Evolutionary conservation across 1,140 invertebrate genomes (phyloP), one percentile per base, ranked within the genome.

Genomic region (Temnothorax curvispinosus): DNA sequence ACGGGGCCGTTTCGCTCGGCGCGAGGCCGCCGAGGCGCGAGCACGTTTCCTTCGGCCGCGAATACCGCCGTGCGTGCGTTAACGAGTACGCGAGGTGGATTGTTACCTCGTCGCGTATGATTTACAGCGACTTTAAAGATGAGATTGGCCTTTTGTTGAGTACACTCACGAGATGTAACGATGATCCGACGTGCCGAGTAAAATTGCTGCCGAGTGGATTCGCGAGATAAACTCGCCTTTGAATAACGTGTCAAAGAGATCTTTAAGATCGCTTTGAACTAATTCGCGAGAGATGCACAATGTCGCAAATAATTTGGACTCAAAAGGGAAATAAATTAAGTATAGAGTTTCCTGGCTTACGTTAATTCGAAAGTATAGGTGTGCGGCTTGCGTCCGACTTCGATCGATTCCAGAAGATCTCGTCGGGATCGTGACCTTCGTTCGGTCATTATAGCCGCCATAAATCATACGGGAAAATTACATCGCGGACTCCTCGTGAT

Each of bases 401-500:
- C 85, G 72, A 92, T 91, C 90, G 90, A 91, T 90, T 87, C 87
- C 60, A 85, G 87, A 88, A 86, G 85, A 92, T 92, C 91, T 88
- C 81, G 44, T 85, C 78, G 91, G 82, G 91, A 89, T 92, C 91
- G 72, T 87, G 91, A 92, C 91, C 91, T 92, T 92, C 81, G 87
- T 89, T 85, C 85, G 77, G 91, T 91, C 90, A 92, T 92, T 92
- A 92, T 85, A 78, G 87, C 84, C 85, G 71, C 77, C 89, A 91
- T 91, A 92, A 92, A 92, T 92, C 91, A 92, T 92, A 76, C 88
- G 86, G 89, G 54, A 81, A 91, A 92, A 92, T 92, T 92, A 91
- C 91, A 92, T 88, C 91, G 88, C 86, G 52, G 84, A 81, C 89
- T 88, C 54, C 64, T 88, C 91, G 87, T 86, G 89, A 92, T 92